Conservation (phyloP, 2,797 vertebrate genomes). For the Euphonia xanthogaster region DNA sequence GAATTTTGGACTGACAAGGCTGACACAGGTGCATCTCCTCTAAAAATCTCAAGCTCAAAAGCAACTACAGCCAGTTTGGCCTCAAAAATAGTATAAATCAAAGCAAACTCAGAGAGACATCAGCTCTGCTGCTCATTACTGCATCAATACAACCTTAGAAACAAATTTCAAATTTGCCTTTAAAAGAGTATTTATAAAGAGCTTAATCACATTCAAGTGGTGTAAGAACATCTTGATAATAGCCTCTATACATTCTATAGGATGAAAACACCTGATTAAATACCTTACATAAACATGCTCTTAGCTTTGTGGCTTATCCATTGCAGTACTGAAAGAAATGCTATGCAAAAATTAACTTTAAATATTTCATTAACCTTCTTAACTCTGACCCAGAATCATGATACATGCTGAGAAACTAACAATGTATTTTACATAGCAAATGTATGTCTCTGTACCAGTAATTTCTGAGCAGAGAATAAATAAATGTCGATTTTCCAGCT, state of each 20-base stretch:
- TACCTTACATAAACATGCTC: not conserved
- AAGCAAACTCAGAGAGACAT: not conserved
- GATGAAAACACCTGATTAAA: not conserved
- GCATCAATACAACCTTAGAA: not conserved
- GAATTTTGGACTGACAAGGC: not conserved
- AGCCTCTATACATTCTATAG: not conserved
- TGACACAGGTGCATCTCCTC: not conserved
- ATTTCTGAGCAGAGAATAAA: not conserved
- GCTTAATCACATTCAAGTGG: not conserved
- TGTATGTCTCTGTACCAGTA: not conserved
- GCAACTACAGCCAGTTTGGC: not conserved
- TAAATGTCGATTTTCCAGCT: slow-evolving; percentile 45
- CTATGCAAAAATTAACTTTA: not conserved
- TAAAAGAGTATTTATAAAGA: not conserved
- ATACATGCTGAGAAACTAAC: not conserved
- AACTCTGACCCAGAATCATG: not conserved
- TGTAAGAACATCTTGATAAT: not conserved
- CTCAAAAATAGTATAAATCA: not conserved
- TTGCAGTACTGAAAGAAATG: not conserved
- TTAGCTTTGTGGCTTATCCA: not conserved
- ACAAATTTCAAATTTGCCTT: not conserved
- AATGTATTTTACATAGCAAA: slow-evolving; percentile 26
- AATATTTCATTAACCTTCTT: slow-evolving; percentile 43
- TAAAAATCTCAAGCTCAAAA: not conserved
- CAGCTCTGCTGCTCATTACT: not conserved